Conservation (phyloP, 2,797 vertebrate genomes). For the Acanthornis magna region DNA sequence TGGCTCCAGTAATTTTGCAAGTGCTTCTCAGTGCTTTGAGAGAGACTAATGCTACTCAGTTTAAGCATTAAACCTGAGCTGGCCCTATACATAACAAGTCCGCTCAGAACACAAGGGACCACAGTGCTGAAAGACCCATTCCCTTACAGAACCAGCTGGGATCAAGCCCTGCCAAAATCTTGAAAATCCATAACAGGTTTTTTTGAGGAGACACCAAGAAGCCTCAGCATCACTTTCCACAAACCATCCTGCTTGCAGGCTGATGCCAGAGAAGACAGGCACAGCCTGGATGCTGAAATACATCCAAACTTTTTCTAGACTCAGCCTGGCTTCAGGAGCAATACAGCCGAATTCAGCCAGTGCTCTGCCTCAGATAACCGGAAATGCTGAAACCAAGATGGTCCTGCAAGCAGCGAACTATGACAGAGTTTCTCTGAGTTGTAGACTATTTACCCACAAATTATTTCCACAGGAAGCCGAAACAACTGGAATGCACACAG, state of each 20-base stretch:
- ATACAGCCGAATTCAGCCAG: neutral
- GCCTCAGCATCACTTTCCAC: neutral
- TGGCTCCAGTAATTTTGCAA: neutral
- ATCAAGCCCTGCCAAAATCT: neutral
- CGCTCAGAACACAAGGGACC: neutral
- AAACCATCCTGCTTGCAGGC: neutral
- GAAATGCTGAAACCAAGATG: neutral
- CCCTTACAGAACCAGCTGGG: neutral
- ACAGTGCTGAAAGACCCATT: neutral
- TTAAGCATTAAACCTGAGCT: neutral
- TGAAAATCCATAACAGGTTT: neutral
- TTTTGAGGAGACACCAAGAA: neutral
- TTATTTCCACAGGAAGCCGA: neutral
- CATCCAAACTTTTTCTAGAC: accelerated
- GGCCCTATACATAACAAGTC: neutral
- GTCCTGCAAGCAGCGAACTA: neutral
- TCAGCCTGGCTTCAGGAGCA: neutral
- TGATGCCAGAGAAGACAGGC: neutral
- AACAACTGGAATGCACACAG: neutral
- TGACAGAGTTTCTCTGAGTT: neutral
- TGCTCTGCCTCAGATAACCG: neutral
- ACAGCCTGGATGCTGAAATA: neutral
- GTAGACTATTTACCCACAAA: neutral
- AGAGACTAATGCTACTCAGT: neutral
- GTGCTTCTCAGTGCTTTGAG: neutral